phyloP scores from a whole-genome alignment of 2,797 vertebrate species.

The Gephyroberyx darwinii region DNA sequence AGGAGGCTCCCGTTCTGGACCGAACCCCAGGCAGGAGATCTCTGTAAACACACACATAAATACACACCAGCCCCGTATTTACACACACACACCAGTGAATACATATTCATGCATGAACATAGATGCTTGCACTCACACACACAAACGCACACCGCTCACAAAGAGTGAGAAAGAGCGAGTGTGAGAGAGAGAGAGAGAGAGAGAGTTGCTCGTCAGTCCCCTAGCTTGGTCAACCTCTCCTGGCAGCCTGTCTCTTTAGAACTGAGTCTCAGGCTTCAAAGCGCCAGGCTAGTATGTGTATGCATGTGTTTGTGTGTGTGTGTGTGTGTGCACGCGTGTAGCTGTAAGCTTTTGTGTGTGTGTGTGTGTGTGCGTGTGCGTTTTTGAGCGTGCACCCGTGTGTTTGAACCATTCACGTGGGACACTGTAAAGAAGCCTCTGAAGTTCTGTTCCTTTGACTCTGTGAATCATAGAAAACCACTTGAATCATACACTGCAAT shows the following conservation, averaged over 20 bases:
- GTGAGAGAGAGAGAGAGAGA: constrained; percentile 12
- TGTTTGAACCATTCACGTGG: constrained; percentile 62
- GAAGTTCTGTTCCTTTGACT: constrained; percentile 71
- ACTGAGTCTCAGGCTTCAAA: constrained; percentile 65
- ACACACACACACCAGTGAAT: constrained; percentile 27
- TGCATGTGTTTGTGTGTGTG: constrained; percentile 21
- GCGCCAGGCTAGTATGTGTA: constrained; percentile 36
- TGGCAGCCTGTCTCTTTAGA: constrained; percentile 61
- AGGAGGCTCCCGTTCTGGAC: constrained; percentile 8
- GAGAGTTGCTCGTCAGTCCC: constrained; percentile 56
- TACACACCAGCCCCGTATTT: constrained; percentile 11
- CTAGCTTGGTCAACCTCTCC: constrained; percentile 57
- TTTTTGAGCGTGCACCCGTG: constrained; percentile 26
- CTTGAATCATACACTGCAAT: constrained; percentile 64
- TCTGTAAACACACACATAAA: constrained; percentile 23
- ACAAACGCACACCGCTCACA: constrained; percentile 10
- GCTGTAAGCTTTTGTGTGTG: neutral
- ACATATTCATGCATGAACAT: constrained; percentile 32
- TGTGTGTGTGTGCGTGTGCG: neutral
- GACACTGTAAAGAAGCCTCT: constrained; percentile 66
- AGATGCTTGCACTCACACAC: constrained; percentile 4
- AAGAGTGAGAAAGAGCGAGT: no score
- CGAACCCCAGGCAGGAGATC: constrained; percentile 23
- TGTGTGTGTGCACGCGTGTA: constrained; percentile 14
- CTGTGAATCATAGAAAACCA: constrained; percentile 71